Percentiles rank a stretch among this genome's conserved stretches.
These are phyloP conservation scores for Thamnophis elegans DNA, from an alignment of 2,797 vertebrate species.

Conservation along the genomic window DNA sequence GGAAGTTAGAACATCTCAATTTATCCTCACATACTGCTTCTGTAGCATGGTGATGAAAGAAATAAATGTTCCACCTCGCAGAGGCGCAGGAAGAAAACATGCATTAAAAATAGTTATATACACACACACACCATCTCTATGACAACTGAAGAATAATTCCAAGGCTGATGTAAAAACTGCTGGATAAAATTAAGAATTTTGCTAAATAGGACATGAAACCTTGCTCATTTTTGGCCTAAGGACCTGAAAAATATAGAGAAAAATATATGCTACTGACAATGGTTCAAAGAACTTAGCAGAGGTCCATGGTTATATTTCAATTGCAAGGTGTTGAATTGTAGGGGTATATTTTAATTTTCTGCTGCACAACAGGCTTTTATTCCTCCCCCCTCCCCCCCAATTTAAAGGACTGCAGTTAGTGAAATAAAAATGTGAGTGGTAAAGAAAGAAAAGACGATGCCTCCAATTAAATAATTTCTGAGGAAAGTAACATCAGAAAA, in stretches of 20 bases:
- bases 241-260: background rate
- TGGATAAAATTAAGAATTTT: background rate
- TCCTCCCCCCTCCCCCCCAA: background rate
- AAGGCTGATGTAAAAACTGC: background rate
- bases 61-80: background rate
- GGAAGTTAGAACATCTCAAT: background rate
- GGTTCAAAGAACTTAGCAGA: background rate
- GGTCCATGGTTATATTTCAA: background rate
- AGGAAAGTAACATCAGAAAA: background rate
- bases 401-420: background rate
- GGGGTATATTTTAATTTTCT: background rate
- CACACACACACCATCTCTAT: conserved; percentile 6
- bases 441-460: background rate
- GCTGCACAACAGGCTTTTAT: background rate
- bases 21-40: background rate
- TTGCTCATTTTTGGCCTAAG: background rate
- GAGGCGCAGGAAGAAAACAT: background rate
- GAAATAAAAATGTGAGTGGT: background rate
- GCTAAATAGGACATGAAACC: background rate
- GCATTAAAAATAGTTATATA: conserved; percentile 16
- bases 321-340: background rate
- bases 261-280: background rate
- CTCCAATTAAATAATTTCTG: background rate
- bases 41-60: background rate
- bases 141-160: conserved; percentile 24